Conservation (phyloP, 2,888 invertebrate species). For the Hanleya hanleyi region DNA sequence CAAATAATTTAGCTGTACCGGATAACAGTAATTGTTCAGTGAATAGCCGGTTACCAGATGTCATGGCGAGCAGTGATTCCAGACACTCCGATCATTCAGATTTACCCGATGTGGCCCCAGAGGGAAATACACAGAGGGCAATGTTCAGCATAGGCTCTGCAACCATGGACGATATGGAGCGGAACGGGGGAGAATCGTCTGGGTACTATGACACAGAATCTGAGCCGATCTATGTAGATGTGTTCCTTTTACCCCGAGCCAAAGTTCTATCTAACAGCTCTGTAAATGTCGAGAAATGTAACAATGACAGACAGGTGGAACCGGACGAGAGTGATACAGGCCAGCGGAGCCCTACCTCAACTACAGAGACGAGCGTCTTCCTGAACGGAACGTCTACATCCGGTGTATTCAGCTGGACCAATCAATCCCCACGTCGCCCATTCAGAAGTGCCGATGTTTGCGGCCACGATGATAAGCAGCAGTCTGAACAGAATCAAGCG, state of each 20-base stretch:
- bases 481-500: too few species aligned
- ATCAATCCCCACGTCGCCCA: not conserved
- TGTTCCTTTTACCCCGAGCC: not conserved
- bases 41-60: not conserved
- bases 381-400: not conserved
- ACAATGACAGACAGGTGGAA: too few species aligned
- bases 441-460: not conserved
- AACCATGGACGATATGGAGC: too few species aligned
- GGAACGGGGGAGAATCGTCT: too few species aligned
- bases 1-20: not conserved
- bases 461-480: too few species aligned
- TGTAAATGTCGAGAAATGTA: too few species aligned
- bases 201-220: not conserved
- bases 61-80: not conserved
- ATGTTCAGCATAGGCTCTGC: too few species aligned
- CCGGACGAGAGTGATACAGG: too few species aligned
- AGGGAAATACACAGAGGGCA: not conserved
- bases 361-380: not conserved
- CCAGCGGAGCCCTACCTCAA: too few species aligned
- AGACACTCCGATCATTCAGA: not conserved
- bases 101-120: not conserved
- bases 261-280: too few species aligned
- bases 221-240: not conserved
- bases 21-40: not conserved
- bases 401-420: not conserved